Evolutionary conservation across 1,140 invertebrate species (phyloP).

Genomic region (Formica exsecta): DNA sequence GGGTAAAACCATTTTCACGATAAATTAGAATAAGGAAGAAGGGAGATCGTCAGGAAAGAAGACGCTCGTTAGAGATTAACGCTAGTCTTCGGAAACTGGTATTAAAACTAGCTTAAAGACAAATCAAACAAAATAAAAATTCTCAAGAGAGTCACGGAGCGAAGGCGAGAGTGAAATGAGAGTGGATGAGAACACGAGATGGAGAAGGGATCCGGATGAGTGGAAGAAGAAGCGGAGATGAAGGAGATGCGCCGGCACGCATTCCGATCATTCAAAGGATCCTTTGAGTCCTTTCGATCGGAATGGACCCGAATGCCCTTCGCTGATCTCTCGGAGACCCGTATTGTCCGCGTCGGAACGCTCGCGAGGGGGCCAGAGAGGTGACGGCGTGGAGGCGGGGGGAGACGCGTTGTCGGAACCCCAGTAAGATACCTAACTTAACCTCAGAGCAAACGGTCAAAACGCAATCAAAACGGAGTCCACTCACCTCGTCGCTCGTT

Average conservation of each 20-base stretch:
- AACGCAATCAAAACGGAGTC: conserved; percentile 49
- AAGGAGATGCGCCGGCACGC: conserved; percentile 53
- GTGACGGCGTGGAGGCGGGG: background rate
- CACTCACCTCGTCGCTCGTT: conserved; percentile 66
- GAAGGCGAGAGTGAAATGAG: conserved; percentile 43
- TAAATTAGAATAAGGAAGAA: conserved; percentile 56
- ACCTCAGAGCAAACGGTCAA: conserved; percentile 57
- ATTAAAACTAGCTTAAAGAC: background rate
- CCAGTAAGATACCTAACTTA: conserved; percentile 64
- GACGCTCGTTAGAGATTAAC: background rate
- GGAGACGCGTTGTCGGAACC: conserved; percentile 31
- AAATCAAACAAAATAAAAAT: background rate
- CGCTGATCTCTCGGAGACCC: conserved; percentile 29
- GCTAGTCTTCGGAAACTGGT: background rate
- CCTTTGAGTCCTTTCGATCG: conserved; percentile 26
- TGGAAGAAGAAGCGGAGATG: conserved; percentile 42
- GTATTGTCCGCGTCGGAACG: conserved; percentile 57
- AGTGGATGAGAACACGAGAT: conserved; percentile 16
- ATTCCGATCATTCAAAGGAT: conserved; percentile 61
- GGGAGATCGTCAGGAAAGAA: conserved; percentile 12
- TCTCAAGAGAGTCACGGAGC: background rate
- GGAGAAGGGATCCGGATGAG: conserved; percentile 21
- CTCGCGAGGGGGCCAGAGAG: background rate
- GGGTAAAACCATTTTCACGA: conserved; percentile 31
- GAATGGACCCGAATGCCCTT: conserved; percentile 48